Evolutionary conservation across 2,888 invertebrate species (phyloP).

Genomic region (Smittia sp.): DNA sequence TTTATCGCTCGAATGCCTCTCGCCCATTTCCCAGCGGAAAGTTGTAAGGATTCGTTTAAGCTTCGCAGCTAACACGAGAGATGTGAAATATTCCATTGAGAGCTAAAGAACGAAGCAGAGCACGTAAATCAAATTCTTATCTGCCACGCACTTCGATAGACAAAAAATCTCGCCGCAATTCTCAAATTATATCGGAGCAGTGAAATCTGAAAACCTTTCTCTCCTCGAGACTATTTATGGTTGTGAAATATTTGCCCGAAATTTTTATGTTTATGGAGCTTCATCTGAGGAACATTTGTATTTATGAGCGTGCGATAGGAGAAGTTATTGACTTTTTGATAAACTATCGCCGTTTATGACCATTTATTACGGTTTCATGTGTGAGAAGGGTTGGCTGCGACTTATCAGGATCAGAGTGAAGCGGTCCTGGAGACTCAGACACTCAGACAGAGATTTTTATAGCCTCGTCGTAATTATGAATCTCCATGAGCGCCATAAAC

Average conservation of each 20-base stretch:
- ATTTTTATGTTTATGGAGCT: slow-evolving; percentile 6
- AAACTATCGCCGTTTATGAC: slow-evolving; percentile 35
- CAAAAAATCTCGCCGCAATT: background rate
- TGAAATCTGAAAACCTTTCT: background rate
- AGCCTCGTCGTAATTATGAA: slow-evolving; percentile 14
- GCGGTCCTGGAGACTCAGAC: too few species aligned
- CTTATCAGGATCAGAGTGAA: slow-evolving; percentile 11
- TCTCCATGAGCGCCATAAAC: slow-evolving; percentile 3
- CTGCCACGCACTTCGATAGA: slow-evolving; percentile 15
- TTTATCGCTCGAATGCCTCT: slow-evolving; percentile 30
- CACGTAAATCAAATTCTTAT: slow-evolving; percentile 40
- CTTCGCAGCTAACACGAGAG: background rate
- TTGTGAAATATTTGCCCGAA: background rate
- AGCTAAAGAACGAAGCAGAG: background rate
- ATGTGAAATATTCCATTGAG: background rate
- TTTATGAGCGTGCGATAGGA: slow-evolving; percentile 39
- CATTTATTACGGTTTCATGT: slow-evolving; percentile 30
- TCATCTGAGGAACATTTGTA: slow-evolving; percentile 25
- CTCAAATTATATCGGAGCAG: slow-evolving; percentile 7
- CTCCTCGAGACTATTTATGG: slow-evolving; percentile 31
- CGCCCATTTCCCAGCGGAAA: slow-evolving; percentile 1
- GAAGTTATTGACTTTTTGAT: slow-evolving; percentile 40
- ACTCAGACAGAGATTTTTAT: slow-evolving; percentile 19
- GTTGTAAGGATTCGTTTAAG: background rate
- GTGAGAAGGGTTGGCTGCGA: slow-evolving; percentile 31